These are phyloP conservation scores for Oncorhynchus kisutch DNA, from an alignment of 2,113 vertebrate species.

Conservation along the genomic window DNA sequence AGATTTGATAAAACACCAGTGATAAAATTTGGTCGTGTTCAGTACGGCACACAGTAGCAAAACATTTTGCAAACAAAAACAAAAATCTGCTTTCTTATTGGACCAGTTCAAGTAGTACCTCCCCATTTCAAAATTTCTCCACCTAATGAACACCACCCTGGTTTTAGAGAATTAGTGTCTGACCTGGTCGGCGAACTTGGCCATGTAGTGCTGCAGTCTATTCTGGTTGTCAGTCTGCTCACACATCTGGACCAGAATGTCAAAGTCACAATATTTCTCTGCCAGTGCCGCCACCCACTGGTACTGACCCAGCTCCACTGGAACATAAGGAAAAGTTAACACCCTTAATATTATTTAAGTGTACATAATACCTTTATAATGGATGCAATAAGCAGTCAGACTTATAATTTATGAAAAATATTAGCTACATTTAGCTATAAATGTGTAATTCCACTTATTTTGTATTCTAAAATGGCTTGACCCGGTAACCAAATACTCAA, in stretches of 20 bases:
- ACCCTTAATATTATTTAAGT: background rate
- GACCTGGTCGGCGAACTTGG: conserved; percentile 94
- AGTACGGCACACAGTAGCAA: too few species aligned
- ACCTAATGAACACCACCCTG: too few species aligned
- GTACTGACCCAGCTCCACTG: conserved; percentile 91
- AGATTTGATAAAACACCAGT: background rate
- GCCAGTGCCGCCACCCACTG: conserved; percentile 89
- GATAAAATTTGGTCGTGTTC: too few species aligned
- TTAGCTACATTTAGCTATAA: too few species aligned
- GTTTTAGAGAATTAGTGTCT: background rate
- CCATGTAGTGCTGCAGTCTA: conserved; percentile 92
- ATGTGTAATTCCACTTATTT: too few species aligned
- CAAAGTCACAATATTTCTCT: conserved; percentile 97
- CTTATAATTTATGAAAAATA: too few species aligned
- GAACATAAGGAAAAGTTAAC: conserved; percentile 22
- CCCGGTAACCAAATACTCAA: background rate
- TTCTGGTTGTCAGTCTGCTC: conserved; percentile 93
- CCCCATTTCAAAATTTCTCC: too few species aligned
- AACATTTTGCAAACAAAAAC: too few species aligned
- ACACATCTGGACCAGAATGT: conserved; percentile 94
- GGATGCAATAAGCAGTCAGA: too few species aligned
- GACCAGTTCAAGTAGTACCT: too few species aligned
- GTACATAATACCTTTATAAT: background rate
- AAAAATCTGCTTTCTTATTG: too few species aligned
- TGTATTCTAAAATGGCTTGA: background rate